Percentiles rank a stretch among this genome's conserved stretches.
Conservation (phyloP, 2,113 vertebrate species). For the Gnathonemus echidnorhynchus region DNA sequence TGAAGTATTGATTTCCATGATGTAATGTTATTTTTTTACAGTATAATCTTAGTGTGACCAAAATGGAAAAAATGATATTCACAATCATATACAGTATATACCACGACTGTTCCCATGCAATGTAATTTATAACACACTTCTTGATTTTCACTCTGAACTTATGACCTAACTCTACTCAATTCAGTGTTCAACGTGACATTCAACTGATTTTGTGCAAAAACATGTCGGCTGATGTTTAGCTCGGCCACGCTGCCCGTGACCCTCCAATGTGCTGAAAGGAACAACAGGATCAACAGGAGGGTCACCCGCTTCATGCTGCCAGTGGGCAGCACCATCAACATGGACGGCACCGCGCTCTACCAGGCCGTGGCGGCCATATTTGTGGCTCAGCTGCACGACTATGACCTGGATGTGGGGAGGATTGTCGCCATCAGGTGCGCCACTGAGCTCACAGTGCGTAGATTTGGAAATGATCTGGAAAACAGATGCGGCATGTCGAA, state of each 20-base stretch:
- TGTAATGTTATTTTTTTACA: background rate
- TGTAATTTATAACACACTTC: background rate
- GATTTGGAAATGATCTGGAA: background rate
- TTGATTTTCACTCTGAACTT: background rate
- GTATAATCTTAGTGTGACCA: background rate
- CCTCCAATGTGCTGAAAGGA: slow-evolving; percentile 71
- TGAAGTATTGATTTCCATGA: background rate
- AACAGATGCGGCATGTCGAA: background rate
- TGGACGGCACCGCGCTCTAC: slow-evolving; percentile 76
- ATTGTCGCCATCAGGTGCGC: slow-evolving; percentile 70
- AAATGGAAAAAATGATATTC: background rate
- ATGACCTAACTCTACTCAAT: background rate
- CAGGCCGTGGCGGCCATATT: slow-evolving; percentile 74
- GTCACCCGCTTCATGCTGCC: slow-evolving; percentile 76
- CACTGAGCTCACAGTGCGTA: background rate
- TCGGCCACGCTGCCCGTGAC: slow-evolving; percentile 75
- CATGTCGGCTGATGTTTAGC: slow-evolving; percentile 39
- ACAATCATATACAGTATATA: background rate
- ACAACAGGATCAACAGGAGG: slow-evolving; percentile 66
- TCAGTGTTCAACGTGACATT: background rate
- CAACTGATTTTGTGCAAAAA: background rate
- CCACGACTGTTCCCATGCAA: background rate
- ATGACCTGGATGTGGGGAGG: slow-evolving; percentile 60
- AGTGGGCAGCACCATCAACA: slow-evolving; percentile 76
- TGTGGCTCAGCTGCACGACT: slow-evolving; percentile 69